Evolutionary conservation across 2,113 vertebrate genomes (phyloP), one percentile per base, ranked within the genome.

Genomic region (Tetrao urogallus): DNA sequence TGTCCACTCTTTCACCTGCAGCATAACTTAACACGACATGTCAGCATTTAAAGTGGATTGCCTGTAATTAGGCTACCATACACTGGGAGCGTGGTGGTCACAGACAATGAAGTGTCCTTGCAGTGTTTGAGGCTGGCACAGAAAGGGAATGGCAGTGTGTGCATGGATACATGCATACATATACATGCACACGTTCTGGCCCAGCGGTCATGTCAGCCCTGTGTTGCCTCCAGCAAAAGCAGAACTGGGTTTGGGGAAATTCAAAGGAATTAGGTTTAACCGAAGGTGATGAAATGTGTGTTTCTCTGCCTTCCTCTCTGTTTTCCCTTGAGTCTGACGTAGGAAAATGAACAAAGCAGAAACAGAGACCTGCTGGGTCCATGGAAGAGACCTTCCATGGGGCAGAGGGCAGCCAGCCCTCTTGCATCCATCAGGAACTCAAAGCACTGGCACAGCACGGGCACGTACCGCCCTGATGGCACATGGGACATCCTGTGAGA

Each of bases 1-100:
- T 64, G 86, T 84, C 80, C 86, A 10, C 71, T 89, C 56, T 82
- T 77, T 89, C 88, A 95, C 92, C 93, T 95, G 93, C 94, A 93
- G 83, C 87, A 88, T 92, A 95, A 77, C 81, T 93, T 86, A 71
- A 50, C 80, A 34, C 64, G 89, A 76, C 81, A 11, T 64, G 81
- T 58, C 93, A 93, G 86, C 80, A 71, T 92, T 94, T 92, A 74
- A 85, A 94, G 74, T 71, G 89, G 71, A 89, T 94, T 82, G 64
- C 74, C 86, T 89, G 56, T 85, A 95, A 96, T 96, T 92, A 92
- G 71, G 86, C 74, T 82, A 65, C 81, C 73, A 42, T 94, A 89
- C 95, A 94, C 89, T 74, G 3, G 72, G 92, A 94, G 67, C 73
- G 9, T 8, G 38, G 83, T 77, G 90, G 90, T 94, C 92, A 93